Evolutionary conservation across 2,797 vertebrate species (phyloP), one percentile per base, ranked within the genome.

Genomic region (Glossophaga mutica): DNA sequence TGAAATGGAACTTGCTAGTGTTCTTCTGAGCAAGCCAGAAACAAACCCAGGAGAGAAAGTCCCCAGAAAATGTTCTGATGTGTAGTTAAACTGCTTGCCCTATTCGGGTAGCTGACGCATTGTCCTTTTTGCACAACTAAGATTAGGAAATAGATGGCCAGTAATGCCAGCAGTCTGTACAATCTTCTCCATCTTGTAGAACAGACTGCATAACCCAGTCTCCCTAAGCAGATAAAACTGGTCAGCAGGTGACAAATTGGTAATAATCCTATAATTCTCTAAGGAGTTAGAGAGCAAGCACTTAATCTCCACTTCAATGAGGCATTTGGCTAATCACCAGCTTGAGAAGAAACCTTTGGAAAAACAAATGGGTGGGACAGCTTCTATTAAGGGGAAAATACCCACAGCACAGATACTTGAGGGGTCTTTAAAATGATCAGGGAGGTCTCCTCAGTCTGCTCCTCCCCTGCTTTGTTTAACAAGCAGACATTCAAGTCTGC

Each of bases 281-380:
- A 89, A 84, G 46, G 82, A 87, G 37, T 67, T 74, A 22, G 12
- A 70, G 15, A 87, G 48, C 55, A 96, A 96, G 87, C 74, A 93
- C 59, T 91, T 96, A 59, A 91, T 70, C 73, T 92, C 79, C 46
- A 68, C 26, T 70, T 94, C 85, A 90, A 85, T 78, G 90, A 96
- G 76, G 68, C 65, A 70, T 81, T 21, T 91, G 82, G 70, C 26
- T 95, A 91, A 92, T 94, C 55, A 76, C 65, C 11, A 16, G 50
- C 39, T 44, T 84, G 39, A 90, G 77, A 92, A 92, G 22, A 84
- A 87, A 85, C 3, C 32, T 86, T 32, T 70, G 59, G 73, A 85
- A 79, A 92, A 85, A 77, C 59, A 94, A 74, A 65, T 65, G 76
- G 55, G 42, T 73, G 34, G 67, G 50, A 39, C 37, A 84, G 46